Evolutionary conservation across 2,888 invertebrate species (phyloP).

Genomic region (Diplazon laetatorius): DNA sequence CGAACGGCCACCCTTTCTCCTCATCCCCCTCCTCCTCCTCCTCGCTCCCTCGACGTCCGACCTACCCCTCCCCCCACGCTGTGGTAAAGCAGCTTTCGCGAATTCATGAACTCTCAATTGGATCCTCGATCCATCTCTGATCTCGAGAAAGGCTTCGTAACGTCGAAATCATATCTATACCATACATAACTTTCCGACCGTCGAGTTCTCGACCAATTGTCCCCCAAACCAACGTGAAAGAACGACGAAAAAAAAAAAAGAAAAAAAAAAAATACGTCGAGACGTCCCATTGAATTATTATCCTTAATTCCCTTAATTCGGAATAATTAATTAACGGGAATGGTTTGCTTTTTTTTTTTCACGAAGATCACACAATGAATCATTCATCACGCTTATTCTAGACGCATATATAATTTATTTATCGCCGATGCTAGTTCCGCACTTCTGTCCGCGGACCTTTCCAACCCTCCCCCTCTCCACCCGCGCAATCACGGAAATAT

Average conservation of each 20-base stretch:
- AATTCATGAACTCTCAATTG: slow-evolving; percentile 30
- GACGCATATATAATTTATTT: slow-evolving; percentile 15
- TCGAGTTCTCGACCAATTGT: not conserved
- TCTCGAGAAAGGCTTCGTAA: slow-evolving; percentile 14
- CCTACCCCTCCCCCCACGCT: not conserved
- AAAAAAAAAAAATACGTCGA: slow-evolving; percentile 14
- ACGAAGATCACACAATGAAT: not conserved
- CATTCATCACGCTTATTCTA: not conserved
- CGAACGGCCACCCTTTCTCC: not conserved
- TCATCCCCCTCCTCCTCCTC: not conserved
- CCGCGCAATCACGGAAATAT: slow-evolving; percentile 33
- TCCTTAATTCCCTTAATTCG: slow-evolving; percentile 16
- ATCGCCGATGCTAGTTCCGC: not conserved
- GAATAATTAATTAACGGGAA: not conserved
- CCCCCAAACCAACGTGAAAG: no score
- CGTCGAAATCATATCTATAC: no score
- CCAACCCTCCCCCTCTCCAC: no score
- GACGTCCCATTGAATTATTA: slow-evolving; percentile 6
- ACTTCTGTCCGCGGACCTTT: slow-evolving; percentile 8
- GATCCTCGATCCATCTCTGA: slow-evolving; percentile 20
- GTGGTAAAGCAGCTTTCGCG: slow-evolving; percentile 27
- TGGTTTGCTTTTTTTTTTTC: no score
- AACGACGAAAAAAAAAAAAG: no score
- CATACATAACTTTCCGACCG: not conserved
- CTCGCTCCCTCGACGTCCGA: no score